phyloP scores from a whole-genome alignment of 2,888 invertebrate genomes.

The Megamerina dolium region DNA sequence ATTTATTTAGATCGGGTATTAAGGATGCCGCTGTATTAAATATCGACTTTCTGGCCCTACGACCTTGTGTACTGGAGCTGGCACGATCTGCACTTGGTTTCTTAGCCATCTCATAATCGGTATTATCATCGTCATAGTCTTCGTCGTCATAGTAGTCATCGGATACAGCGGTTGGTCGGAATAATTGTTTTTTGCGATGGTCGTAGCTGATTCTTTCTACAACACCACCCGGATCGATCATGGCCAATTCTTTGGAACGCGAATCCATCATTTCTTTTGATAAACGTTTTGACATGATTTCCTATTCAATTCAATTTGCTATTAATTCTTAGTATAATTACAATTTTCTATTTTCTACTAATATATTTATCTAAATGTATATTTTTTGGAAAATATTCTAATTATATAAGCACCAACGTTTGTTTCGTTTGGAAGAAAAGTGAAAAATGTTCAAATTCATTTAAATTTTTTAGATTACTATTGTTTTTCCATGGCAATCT shows the following conservation, averaged over 20 bases:
- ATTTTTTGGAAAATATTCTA: no score
- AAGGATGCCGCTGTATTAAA: conserved; percentile 40
- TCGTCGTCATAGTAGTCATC: conserved; percentile 1
- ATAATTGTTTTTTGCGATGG: no score
- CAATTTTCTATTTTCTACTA: no score
- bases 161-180: not conserved
- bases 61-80: not conserved
- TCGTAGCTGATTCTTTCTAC: no score
- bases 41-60: not conserved
- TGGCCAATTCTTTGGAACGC: conserved; percentile 16
- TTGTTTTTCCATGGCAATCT: no score
- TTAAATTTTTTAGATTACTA: no score
- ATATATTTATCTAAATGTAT: no score
- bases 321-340: no score
- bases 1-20: conserved; percentile 39
- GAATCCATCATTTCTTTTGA: conserved; percentile 17
- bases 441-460: no score
- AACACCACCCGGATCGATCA: conserved; percentile 16
- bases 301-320: not conserved
- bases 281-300: no score
- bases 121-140: not conserved
- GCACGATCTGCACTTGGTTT: not conserved
- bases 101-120: not conserved
- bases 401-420: no score
- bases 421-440: no score